Evolutionary conservation across 2,797 vertebrate species (phyloP).

Genomic region (Phalanger gymnotis): DNA sequence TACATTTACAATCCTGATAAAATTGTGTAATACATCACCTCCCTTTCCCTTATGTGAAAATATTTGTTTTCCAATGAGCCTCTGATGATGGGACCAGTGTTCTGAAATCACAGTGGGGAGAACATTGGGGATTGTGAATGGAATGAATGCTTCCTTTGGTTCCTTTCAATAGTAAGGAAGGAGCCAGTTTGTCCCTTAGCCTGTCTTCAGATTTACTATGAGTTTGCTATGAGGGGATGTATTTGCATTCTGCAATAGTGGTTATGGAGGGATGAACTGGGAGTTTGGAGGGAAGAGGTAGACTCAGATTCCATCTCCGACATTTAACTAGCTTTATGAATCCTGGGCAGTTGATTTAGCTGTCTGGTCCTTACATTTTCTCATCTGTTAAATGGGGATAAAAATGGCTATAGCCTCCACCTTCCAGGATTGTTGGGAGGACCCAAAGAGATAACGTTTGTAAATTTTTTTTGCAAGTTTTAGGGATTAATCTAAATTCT

Average conservation of each 20-base stretch:
- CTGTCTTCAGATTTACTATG: background rate
- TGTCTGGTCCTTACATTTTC: background rate
- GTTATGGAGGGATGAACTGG: background rate
- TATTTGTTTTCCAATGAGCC: conserved; percentile 6
- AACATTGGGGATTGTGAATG: background rate
- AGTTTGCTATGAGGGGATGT: background rate
- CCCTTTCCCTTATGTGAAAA: conserved; percentile 38
- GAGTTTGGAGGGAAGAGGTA: background rate
- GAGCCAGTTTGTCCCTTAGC: background rate
- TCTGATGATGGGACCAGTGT: background rate
- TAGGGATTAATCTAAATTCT: background rate
- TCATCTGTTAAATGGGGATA: background rate
- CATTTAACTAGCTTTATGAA: background rate
- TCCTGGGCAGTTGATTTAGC: background rate
- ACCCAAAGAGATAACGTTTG: background rate
- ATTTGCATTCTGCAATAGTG: background rate
- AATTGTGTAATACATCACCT: conserved; percentile 39
- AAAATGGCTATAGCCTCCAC: background rate
- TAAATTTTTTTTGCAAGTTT: background rate
- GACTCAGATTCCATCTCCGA: background rate
- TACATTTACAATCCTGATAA: conserved; percentile 50
- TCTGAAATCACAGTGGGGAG: background rate
- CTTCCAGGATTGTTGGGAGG: background rate
- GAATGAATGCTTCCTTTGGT: background rate
- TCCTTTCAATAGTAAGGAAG: background rate